Evolutionary conservation across 2,888 invertebrate species (phyloP).

Genomic region (Andrena flavipes): DNA sequence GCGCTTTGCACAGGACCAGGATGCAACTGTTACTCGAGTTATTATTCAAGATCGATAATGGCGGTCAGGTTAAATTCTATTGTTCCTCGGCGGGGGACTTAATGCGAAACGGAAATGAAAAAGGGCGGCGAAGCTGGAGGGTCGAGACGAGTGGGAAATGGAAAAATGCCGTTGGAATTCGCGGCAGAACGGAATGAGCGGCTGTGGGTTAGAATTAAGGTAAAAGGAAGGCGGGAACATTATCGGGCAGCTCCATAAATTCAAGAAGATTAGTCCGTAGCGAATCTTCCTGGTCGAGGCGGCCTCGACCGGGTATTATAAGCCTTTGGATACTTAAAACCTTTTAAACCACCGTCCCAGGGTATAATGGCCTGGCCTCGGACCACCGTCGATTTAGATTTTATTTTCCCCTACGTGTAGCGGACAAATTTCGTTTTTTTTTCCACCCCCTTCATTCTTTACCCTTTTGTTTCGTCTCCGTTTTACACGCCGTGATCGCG

Average conservation of each 20-base stretch:
- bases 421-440: constrained; percentile 7
- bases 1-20: constrained; percentile 7
- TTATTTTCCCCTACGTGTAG: constrained; percentile 27
- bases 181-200: constrained; percentile 62
- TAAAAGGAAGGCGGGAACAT: constrained; percentile 79
- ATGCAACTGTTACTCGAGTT: constrained; percentile 50
- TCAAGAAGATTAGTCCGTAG: constrained; percentile 78
- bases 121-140: constrained; percentile 15
- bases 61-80: constrained; percentile 69
- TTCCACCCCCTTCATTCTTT: neutral
- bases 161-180: constrained; percentile 70
- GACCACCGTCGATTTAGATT: constrained; percentile 43
- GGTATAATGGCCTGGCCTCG: constrained; percentile 29
- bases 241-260: constrained; percentile 80
- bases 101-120: constrained; percentile 70
- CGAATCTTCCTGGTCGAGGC: constrained; percentile 63
- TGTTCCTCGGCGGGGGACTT: constrained; percentile 64
- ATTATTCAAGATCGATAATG: constrained; percentile 67
- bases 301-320: constrained; percentile 52
- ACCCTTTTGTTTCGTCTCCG: neutral
- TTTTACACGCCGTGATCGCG: constrained; percentile 6
- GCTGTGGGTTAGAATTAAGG: constrained; percentile 76
- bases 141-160: constrained; percentile 55
- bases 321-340: constrained; percentile 63
- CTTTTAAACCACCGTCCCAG: constrained; percentile 53